phyloP scores from a whole-genome alignment of 2,797 vertebrate genomes.

The Eleutherodactylus coqui region DNA sequence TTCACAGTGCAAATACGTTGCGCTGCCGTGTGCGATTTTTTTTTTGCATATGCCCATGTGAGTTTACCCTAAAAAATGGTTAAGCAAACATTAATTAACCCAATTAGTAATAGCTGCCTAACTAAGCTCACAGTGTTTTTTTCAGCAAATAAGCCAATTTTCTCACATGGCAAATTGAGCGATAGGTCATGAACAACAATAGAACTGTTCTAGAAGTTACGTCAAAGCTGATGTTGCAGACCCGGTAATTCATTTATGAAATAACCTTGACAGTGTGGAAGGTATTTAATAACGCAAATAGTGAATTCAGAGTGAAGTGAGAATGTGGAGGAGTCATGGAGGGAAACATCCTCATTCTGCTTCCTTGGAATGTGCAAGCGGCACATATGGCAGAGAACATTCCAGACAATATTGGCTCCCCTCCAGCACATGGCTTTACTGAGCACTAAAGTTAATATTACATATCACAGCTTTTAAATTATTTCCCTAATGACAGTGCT shows the following conservation, averaged over 20 bases:
- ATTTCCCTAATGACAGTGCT: conserved; percentile 53
- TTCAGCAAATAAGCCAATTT: too few relatives aligned
- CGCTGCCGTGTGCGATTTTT: too few relatives aligned
- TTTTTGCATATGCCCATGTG: too few relatives aligned
- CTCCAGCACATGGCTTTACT: conserved; percentile 31
- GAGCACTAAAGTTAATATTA: conserved; percentile 48
- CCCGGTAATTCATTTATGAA: not conserved
- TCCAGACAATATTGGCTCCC: conserved; percentile 20
- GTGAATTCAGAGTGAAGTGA: not conserved
- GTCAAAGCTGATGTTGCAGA: not conserved
- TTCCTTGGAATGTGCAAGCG: conserved; percentile 15
- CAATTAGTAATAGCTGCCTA: too few relatives aligned
- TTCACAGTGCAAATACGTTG: too few relatives aligned
- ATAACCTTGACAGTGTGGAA: not conserved
- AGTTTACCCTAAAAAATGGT: too few relatives aligned
- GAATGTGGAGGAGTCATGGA: not conserved
- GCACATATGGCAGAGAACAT: conserved; percentile 46
- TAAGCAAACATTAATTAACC: too few relatives aligned
- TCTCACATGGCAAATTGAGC: too few relatives aligned
- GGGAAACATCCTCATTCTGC: not conserved
- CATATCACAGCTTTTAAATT: conserved; percentile 51
- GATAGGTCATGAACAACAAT: too few relatives aligned
- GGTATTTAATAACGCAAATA: not conserved
- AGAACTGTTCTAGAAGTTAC: not conserved
- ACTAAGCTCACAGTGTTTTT: too few relatives aligned